Percentiles rank a stretch among this genome's conserved stretches.
Conservation (phyloP, 2,888 invertebrate species). For the Cheilosia impressa region DNA sequence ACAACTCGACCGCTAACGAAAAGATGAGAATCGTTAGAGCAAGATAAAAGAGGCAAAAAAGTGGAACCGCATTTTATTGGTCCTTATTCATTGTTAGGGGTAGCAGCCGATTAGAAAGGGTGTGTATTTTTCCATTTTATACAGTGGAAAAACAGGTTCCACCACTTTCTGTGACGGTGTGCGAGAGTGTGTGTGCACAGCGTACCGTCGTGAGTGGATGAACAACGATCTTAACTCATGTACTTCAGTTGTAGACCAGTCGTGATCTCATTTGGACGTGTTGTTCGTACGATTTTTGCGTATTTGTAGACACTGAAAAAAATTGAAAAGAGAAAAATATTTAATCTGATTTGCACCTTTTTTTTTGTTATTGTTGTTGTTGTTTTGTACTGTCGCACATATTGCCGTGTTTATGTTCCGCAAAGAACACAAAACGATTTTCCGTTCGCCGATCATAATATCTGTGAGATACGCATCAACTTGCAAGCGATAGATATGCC, state of each 20-base stretch:
- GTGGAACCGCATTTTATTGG: slow-evolving; percentile 71
- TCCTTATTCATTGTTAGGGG: slow-evolving; percentile 67
- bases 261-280: slow-evolving; percentile 84
- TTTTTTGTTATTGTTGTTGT: slow-evolving; percentile 4
- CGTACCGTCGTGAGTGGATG: slow-evolving; percentile 58
- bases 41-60: slow-evolving; percentile 70
- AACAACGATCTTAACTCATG: slow-evolving; percentile 71
- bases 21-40: slow-evolving; percentile 55
- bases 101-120: slow-evolving; percentile 66
- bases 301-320: slow-evolving; percentile 63
- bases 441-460: background rate
- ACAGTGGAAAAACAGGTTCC: slow-evolving; percentile 70
- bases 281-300: slow-evolving; percentile 76
- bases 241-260: slow-evolving; percentile 83
- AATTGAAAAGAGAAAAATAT: slow-evolving; percentile 31
- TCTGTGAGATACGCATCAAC: slow-evolving; percentile 40
- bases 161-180: slow-evolving; percentile 48
- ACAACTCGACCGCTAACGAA: slow-evolving; percentile 44
- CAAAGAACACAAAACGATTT: slow-evolving; percentile 46
- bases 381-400: slow-evolving; percentile 44
- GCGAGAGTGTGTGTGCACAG: slow-evolving; percentile 48
- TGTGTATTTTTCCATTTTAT: slow-evolving; percentile 64
- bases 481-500: slow-evolving; percentile 43
- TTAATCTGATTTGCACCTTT: slow-evolving; percentile 26
- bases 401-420: slow-evolving; percentile 68